Conservation (phyloP, 2,797 vertebrate genomes). For the Muscicapa striata region DNA sequence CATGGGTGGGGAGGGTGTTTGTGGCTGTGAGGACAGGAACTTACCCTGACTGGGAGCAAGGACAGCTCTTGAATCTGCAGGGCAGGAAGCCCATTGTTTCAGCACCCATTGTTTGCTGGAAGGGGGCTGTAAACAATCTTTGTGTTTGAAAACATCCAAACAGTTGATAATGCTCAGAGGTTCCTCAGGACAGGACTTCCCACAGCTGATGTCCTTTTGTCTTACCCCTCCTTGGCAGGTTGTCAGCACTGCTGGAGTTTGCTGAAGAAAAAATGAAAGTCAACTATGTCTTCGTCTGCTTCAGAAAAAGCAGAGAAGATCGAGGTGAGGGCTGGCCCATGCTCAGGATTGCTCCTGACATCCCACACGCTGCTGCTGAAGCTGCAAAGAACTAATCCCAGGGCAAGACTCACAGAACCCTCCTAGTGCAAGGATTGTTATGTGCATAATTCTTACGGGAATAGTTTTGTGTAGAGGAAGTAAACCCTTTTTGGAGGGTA, state of each 20-base stretch:
- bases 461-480: not conserved
- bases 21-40: not conserved
- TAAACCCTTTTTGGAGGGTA: not conserved
- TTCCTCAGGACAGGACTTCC: conserved; percentile 48
- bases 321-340: conserved; percentile 80
- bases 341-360: not conserved
- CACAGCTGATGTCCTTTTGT: conserved; percentile 36
- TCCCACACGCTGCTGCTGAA: not conserved
- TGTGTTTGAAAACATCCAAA: not conserved
- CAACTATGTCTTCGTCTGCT: conserved; percentile 94
- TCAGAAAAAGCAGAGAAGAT: conserved; percentile 94
- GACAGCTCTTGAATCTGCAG: not conserved
- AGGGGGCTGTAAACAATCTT: conserved; percentile 23
- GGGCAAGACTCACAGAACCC: rapidly evolving
- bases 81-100: conserved; percentile 61
- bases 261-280: conserved; percentile 97
- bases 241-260: conserved; percentile 92
- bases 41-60: not conserved
- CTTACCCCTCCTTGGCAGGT: conserved; percentile 77
- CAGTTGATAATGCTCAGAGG: conserved; percentile 4
- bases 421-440: not conserved
- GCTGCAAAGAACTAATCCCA: not conserved
- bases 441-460: rapidly evolving
- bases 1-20: not conserved
- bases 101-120: conserved; percentile 1